Percentiles rank a stretch among this genome's conserved stretches.
phyloP scores from a whole-genome alignment of 2,888 invertebrate genomes.

The Conistra vaccinii region DNA sequence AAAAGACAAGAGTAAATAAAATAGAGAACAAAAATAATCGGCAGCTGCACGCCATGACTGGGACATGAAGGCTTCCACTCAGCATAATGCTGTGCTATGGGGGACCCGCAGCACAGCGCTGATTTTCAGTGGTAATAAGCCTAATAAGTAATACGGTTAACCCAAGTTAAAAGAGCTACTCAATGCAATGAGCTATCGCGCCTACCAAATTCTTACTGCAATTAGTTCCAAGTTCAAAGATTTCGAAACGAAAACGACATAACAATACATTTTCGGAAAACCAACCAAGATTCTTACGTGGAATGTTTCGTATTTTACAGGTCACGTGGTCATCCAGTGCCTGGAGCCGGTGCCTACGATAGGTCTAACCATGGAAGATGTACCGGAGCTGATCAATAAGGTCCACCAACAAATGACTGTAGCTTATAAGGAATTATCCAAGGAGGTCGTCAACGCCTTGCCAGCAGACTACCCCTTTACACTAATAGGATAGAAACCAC shows the following conservation, averaged over 20 bases:
- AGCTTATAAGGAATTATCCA: constrained; percentile 83
- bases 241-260: not conserved
- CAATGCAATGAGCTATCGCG: not conserved
- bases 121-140: no score
- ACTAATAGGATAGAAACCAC: constrained; percentile 66
- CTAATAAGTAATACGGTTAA: no score
- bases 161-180: not conserved
- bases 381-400: constrained; percentile 84
- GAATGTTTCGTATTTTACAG: constrained; percentile 73
- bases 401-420: constrained; percentile 85
- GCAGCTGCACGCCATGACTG: no score
- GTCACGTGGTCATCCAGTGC: constrained; percentile 88
- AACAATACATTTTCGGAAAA: not conserved
- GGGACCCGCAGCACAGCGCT: no score
- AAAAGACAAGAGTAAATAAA: no score
- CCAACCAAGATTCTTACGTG: not conserved
- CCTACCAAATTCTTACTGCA: not conserved
- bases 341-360: constrained; percentile 87
- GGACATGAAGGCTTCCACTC: no score
- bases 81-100: no score
- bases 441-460: constrained; percentile 83
- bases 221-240: not conserved
- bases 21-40: no score
- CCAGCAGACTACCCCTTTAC: constrained; percentile 83
- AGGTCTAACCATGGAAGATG: constrained; percentile 84